Conservation (phyloP, 2,797 vertebrate species). For the Gymnothorax reevesii region DNA sequence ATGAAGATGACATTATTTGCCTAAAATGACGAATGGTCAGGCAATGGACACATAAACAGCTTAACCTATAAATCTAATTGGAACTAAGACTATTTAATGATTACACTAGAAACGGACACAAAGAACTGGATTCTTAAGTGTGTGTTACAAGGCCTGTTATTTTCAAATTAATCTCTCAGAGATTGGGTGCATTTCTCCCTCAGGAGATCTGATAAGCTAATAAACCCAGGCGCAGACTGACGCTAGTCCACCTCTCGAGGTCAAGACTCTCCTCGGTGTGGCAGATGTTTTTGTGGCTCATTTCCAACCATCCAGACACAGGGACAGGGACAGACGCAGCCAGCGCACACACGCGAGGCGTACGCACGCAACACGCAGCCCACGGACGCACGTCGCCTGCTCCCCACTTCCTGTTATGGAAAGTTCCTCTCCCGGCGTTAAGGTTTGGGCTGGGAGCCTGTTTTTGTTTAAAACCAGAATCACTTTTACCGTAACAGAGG, state of each 20-base stretch:
- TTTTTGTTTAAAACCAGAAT: conserved; percentile 31
- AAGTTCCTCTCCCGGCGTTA: background rate
- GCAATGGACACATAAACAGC: background rate
- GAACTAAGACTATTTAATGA: background rate
- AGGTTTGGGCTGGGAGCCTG: conserved; percentile 16
- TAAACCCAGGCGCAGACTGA: background rate
- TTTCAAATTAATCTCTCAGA: background rate
- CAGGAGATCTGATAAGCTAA: background rate
- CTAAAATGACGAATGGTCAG: background rate
- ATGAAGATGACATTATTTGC: background rate
- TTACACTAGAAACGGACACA: background rate
- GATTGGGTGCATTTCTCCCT: background rate
- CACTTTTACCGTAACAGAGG: conserved; percentile 32
- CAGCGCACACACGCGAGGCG: background rate
- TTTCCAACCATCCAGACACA: background rate
- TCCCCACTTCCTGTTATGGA: conserved; percentile 26
- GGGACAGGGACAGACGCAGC: background rate
- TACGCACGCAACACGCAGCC: background rate
- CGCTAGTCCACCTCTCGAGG: background rate
- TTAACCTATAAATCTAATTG: background rate
- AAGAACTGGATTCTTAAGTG: background rate
- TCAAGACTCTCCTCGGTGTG: background rate
- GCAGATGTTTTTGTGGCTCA: background rate
- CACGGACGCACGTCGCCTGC: background rate
- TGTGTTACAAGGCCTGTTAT: background rate